Base-by-base conservation (phyloP, 2,888 invertebrate species). In the Oasisia sp. region DNA sequence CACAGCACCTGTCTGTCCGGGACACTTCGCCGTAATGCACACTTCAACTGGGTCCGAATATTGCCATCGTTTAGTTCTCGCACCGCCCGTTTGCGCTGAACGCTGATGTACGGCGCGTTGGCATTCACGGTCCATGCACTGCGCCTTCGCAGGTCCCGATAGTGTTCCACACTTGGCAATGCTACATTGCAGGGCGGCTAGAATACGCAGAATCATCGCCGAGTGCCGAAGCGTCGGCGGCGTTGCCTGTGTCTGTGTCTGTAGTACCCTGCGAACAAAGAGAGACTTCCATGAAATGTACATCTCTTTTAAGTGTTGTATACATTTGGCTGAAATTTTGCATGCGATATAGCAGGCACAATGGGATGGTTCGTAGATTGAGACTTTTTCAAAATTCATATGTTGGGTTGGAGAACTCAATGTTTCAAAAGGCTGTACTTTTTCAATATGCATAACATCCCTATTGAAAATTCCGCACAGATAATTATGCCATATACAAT, bases 31-130 rank as follows among this genome's bases (percentile, higher is more conserved):
- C 44, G 91, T 58, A 14, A 92, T 92, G 91, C 93, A 93, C 89
- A 92, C 56, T 91, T 93, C 93, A 11, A 93, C 91, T 27, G 93
- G 92, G 92, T 93, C 93, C 0, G 93, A 90, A 91, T 93, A 93
- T 91, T 93, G 93, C 93, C 93, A 93, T 44, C 92, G 58, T 90
- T 93, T 93, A 74, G 74, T 27, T 74, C 74, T 74, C n/a, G 74
- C 74, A 74, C 74, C 74, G 27, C 7, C 27, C 27, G 27, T 74
- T 19, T 74, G 27, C 74, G 74, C 14, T 74, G 27, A 74, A 74
- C 74, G 74, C 7, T 27, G 74, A 3, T 27, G 74, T 19, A 27
- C 7, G 19, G 27, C 74, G 3, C 74, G 19, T n/a, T 74, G 74
- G 27, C 14, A 74, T 74, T 19, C n/a, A 27, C 74, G 74, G 74